These are phyloP conservation scores for Lemur catta DNA, from an alignment of 2,797 vertebrate species.

Conservation along the genomic window DNA sequence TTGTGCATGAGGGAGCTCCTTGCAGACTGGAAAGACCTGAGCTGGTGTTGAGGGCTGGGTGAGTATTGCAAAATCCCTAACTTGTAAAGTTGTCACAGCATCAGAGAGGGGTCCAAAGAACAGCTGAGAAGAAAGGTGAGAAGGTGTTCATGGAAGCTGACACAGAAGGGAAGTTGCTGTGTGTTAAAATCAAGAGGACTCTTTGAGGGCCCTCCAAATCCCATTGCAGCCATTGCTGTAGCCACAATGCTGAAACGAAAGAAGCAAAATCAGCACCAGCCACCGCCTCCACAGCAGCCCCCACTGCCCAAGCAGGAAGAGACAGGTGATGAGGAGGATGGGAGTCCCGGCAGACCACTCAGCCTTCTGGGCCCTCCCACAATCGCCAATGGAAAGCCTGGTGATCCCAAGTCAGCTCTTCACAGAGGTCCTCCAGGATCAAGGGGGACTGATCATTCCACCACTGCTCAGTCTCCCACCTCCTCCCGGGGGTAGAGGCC, in stretches of 20 bases:
- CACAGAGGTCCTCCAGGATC: constrained; percentile 71
- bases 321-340: too few relatives aligned
- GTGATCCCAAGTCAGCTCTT: constrained; percentile 66
- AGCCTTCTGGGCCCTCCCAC: constrained; percentile 76
- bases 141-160: neutral
- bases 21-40: neutral
- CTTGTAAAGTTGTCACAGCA: neutral
- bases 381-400: constrained; percentile 76
- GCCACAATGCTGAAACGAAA: too few relatives aligned
- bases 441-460: constrained; percentile 65
- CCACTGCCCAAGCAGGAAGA: too few relatives aligned
- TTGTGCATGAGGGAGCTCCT: neutral
- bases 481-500: constrained; percentile 69
- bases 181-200: neutral
- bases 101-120: neutral
- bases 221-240: too few relatives aligned
- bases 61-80: neutral
- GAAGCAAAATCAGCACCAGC: too few relatives aligned
- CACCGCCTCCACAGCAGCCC: too few relatives aligned
- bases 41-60: neutral
- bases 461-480: constrained; percentile 77
- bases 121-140: neutral
- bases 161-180: neutral
- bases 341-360: constrained; percentile 59
- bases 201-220: too few relatives aligned